Percentiles rank a stretch among this genome's conserved stretches.
These are phyloP conservation scores for Aporophyla lueneburgensis DNA, from an alignment of 2,888 invertebrate species.

Conservation along the genomic window DNA sequence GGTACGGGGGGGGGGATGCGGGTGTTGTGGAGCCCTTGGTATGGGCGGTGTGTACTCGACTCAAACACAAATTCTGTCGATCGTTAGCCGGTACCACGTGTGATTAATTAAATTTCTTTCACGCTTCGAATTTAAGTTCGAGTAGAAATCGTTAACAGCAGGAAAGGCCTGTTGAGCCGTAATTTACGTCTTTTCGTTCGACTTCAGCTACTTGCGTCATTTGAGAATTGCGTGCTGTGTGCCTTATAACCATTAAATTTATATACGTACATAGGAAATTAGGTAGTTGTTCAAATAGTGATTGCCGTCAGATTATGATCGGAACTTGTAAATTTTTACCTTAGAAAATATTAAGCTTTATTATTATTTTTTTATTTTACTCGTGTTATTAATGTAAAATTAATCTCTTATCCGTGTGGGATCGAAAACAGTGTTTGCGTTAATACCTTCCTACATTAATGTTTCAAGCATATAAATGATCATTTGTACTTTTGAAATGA, in stretches of 20 bases:
- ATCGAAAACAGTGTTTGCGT: constrained; percentile 60
- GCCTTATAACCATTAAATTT: constrained; percentile 87
- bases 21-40: constrained; percentile 33
- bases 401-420: constrained; percentile 67
- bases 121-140: constrained; percentile 86
- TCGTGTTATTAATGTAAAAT: constrained; percentile 69
- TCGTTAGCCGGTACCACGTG: constrained; percentile 76
- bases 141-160: constrained; percentile 86
- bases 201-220: constrained; percentile 85
- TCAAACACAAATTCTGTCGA: constrained; percentile 64
- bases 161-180: constrained; percentile 89
- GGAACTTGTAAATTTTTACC: constrained; percentile 77
- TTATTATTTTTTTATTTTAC: constrained; percentile 66
- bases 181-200: constrained; percentile 87
- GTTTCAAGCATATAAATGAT: constrained; percentile 38
- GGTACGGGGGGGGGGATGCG: constrained; percentile 12
- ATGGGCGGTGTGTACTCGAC: constrained; percentile 43
- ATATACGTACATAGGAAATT: constrained; percentile 88
- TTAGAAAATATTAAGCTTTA: constrained; percentile 70
- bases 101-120: constrained; percentile 90
- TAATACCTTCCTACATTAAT: constrained; percentile 57
- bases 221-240: constrained; percentile 86
- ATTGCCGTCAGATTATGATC: constrained; percentile 83
- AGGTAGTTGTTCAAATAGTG: constrained; percentile 86
- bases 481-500: constrained; percentile 20